phyloP scores from a whole-genome alignment of 2,888 invertebrate genomes.

The Callosobruchus maculatus region DNA sequence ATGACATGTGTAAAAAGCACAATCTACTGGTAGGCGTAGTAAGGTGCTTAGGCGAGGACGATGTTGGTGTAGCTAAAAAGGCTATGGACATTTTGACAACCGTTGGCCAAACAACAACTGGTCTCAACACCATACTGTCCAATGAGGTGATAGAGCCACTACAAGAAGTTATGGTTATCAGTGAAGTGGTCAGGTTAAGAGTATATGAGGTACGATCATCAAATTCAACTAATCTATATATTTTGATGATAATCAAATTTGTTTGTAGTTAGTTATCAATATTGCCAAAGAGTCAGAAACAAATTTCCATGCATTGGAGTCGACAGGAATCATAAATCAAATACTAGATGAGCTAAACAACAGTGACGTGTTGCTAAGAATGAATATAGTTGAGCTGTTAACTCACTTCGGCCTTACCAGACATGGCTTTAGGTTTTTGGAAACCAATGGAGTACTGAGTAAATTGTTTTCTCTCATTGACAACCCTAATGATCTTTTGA shows the following conservation, averaged over 20 bases:
- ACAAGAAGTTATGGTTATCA: slow-evolving; percentile 55
- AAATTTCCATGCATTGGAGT: slow-evolving; percentile 57
- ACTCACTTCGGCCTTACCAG: slow-evolving; percentile 66
- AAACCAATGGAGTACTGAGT: slow-evolving; percentile 62
- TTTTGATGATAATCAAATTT: background rate
- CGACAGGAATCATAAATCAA: slow-evolving; percentile 61
- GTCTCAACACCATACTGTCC: slow-evolving; percentile 53
- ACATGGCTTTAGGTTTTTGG: slow-evolving; percentile 72
- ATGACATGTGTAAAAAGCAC: slow-evolving; percentile 34
- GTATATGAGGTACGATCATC: slow-evolving; percentile 57
- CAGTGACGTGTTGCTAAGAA: slow-evolving; percentile 71
- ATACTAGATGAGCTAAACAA: slow-evolving; percentile 64
- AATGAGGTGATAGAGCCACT: slow-evolving; percentile 56
- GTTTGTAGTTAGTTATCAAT: slow-evolving; percentile 59
- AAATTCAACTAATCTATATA: background rate
- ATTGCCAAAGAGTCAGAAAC: slow-evolving; percentile 60
- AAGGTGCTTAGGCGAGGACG: slow-evolving; percentile 57
- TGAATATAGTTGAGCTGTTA: slow-evolving; percentile 77
- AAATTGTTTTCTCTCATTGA: slow-evolving; percentile 61
- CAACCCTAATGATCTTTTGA: slow-evolving; percentile 60
- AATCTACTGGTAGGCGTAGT: slow-evolving; percentile 55
- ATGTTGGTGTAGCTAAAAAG: slow-evolving; percentile 58
- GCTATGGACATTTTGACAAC: slow-evolving; percentile 57
- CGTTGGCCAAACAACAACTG: slow-evolving; percentile 48
- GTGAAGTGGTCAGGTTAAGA: slow-evolving; percentile 62